Evolutionary conservation across 2,888 invertebrate species (phyloP), one percentile per base, ranked within the genome.

Genomic region (Drosophila cognata): DNA sequence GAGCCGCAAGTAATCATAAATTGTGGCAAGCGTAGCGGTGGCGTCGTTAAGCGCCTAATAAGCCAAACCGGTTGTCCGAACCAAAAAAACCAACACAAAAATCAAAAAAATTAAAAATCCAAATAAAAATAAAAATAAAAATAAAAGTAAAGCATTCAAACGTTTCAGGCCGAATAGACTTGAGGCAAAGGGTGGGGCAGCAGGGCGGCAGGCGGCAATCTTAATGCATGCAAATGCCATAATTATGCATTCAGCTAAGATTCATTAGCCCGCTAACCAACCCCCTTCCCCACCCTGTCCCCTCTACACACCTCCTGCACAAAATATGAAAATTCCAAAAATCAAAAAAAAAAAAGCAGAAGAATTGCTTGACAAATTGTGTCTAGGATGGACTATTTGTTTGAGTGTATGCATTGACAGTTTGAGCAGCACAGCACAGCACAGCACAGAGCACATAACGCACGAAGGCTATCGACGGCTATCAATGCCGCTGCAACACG

Each of bases 161-260:
- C 8, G 13, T n/a, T 56, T 56, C 38, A 13, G 38, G 28, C 36
- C 28, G 2, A 18, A 51, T 3, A n/a, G 16, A 66, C 64, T 67
- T 67, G 62, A 25, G 52, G 46, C 46, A 16, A 55, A 6, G 31
- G 36, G 25, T 28, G 28, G 46, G 46, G 10, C 21, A 43, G 21
- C 25, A 36, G 33, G 5, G 52, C 21, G 21, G 21, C 21, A 21
- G 43, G 31, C 38, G 31, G 36, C 29, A 50, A 60, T 65, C 71
- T 82, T 84, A 77, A 80, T 77, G 74, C 86, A 82, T 84, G 86
- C 88, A 88, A 84, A 88, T 85, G 83, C 88, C 83, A 81, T 31
- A 66, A 72, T 73, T 81, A 81, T 85, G 79, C 78, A 88, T 88
- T 81, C 77, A 79, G 79, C 85, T 85, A 71, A 88, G 77, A 84